These are phyloP conservation scores for Chymomyza amoena DNA, from an alignment of 2,888 invertebrate genomes.

Conservation along the genomic window DNA sequence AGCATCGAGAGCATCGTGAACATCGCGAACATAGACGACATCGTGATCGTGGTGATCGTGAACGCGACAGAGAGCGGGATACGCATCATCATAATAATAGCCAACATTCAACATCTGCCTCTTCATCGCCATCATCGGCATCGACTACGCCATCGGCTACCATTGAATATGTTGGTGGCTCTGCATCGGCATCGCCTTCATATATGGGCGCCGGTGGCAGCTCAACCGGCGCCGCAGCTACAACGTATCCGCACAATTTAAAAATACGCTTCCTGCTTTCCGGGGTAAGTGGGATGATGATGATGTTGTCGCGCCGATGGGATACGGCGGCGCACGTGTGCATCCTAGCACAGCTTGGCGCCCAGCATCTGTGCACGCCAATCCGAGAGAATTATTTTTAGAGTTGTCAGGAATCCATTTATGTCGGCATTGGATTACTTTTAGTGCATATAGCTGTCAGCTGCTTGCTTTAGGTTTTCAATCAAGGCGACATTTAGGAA, in stretches of 20 bases:
- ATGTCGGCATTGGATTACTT: not conserved
- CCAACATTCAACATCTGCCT: slow-evolving; percentile 72
- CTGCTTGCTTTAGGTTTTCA: not conserved
- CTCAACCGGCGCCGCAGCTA: slow-evolving; percentile 60
- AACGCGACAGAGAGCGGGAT: slow-evolving; percentile 30
- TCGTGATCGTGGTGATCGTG: slow-evolving; percentile 54
- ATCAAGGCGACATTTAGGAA: not conserved
- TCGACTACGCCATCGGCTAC: slow-evolving; percentile 68
- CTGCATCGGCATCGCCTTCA: slow-evolving; percentile 68
- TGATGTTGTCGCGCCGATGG: too few species aligned
- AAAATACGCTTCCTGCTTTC: slow-evolving; percentile 79
- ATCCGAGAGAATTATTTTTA: slow-evolving; percentile 33
- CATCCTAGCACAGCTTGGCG: slow-evolving; percentile 2
- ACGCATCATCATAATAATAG: slow-evolving; percentile 56
- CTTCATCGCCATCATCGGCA: slow-evolving; percentile 73
- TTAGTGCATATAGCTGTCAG: not conserved
- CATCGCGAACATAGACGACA: slow-evolving; percentile 48
- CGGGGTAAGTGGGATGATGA: slow-evolving; percentile 69
- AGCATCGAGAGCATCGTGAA: slow-evolving; percentile 63
- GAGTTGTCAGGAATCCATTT: slow-evolving; percentile 16
- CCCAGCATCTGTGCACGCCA: slow-evolving; percentile 1
- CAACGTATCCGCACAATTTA: slow-evolving; percentile 78
- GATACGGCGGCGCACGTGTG: slow-evolving; percentile 6
- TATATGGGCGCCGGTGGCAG: slow-evolving; percentile 56
- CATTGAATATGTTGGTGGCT: slow-evolving; percentile 64